A percentile compares a stretch with the other conserved stretches of the same genome.
Evolutionary conservation across 2,797 vertebrate species (phyloP).

Genomic region (Sebastes kiyomatsui): DNA sequence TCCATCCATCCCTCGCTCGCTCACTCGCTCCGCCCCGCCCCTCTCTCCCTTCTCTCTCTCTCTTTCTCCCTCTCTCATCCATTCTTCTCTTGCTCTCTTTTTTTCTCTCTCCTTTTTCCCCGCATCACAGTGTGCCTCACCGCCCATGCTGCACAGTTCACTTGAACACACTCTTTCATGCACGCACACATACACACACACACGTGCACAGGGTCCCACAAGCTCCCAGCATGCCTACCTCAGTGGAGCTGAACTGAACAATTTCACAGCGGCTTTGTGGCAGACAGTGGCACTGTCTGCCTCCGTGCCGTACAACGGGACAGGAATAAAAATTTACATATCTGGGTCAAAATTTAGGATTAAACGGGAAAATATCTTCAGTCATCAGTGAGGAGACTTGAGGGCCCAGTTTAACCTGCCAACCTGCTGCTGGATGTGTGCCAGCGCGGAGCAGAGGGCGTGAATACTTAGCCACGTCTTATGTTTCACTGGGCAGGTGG

Average conservation of each 20-base stretch:
- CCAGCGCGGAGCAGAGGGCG: slow-evolving; percentile 1
- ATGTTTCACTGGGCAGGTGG: slow-evolving; percentile 44
- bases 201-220: slow-evolving; percentile 31
- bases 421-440: slow-evolving; percentile 18
- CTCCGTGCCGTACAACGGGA: background rate
- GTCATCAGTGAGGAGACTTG: background rate
- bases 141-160: slow-evolving; percentile 55
- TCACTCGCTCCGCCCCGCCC: background rate
- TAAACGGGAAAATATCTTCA: background rate
- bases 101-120: slow-evolving; percentile 17
- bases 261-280: slow-evolving; percentile 27
- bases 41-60: background rate
- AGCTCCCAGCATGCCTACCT: slow-evolving; percentile 45
- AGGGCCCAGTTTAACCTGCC: slow-evolving; percentile 17
- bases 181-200: slow-evolving; percentile 1
- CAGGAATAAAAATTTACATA: background rate
- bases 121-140: slow-evolving; percentile 69
- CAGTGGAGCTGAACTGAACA: slow-evolving; percentile 33
- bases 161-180: slow-evolving; percentile 14
- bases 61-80: slow-evolving; percentile 10
- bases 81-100: slow-evolving; percentile 45
- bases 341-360: slow-evolving; percentile 32
- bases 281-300: slow-evolving; percentile 28
- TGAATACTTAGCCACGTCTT: slow-evolving; percentile 19
- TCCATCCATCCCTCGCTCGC: slow-evolving; percentile 6